Percentiles rank a stretch among this genome's conserved stretches.
These are phyloP conservation scores for Cassiopea xamachana DNA, from an alignment of 30 jellyfish, hydroid and myxozoan species.

Conservation along the genomic window DNA sequence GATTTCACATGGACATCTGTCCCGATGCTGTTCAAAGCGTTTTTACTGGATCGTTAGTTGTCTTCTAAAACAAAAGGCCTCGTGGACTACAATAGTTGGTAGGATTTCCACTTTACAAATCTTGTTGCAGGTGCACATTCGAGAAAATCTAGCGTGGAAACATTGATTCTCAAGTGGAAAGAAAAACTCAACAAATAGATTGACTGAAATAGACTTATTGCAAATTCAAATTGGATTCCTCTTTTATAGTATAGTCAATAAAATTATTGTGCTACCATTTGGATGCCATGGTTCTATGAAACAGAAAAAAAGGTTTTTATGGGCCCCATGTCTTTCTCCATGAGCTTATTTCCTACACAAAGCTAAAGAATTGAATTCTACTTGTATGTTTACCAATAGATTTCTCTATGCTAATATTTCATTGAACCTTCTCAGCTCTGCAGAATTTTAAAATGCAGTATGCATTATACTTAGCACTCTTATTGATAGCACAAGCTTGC, in stretches of 20 bases:
- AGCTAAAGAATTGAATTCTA: too few relatives aligned
- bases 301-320: neutral
- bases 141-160: neutral
- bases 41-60: conserved; percentile 56
- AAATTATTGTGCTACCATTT: neutral
- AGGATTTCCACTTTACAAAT: conserved; percentile 38
- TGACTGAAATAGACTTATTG: neutral
- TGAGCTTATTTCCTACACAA: too few relatives aligned
- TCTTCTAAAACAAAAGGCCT: conserved; percentile 33
- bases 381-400: too few relatives aligned
- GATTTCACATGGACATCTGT: conserved; percentile 64
- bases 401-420: too few relatives aligned
- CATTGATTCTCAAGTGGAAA: conserved; percentile 10
- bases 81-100: conserved; percentile 27
- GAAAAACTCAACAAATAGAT: neutral
- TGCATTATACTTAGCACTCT: too few relatives aligned
- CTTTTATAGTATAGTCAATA: neutral
- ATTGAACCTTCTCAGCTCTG: too few relatives aligned
- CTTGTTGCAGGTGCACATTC: conserved; percentile 50
- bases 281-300: neutral
- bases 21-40: conserved; percentile 36
- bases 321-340: too few relatives aligned
- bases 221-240: neutral
- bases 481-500: too few relatives aligned
- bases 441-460: too few relatives aligned